A percentile compares a stretch with the other conserved stretches of the same genome.
These are phyloP conservation scores for Micronisus gabar DNA, from an alignment of 2,113 vertebrate genomes.

Conservation along the genomic window DNA sequence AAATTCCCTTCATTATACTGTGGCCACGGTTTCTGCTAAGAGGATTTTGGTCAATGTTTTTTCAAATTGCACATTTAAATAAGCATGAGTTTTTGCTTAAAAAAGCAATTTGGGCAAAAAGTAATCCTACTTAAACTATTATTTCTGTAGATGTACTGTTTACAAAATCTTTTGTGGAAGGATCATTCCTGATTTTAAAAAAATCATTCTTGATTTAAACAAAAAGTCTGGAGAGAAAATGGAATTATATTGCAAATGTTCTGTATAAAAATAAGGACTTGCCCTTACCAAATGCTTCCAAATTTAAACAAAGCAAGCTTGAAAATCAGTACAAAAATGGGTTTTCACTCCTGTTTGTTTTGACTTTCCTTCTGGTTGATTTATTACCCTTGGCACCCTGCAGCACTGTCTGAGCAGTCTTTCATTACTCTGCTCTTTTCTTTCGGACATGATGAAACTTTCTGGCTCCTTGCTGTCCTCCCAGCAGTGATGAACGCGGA, in stretches of 20 bases:
- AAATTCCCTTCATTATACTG: conserved; percentile 30
- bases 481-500: neutral
- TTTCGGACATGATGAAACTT: conserved; percentile 51
- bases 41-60: conserved; percentile 7
- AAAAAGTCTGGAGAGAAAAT: neutral
- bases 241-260: neutral
- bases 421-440: conserved; percentile 29
- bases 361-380: conserved; percentile 29
- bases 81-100: neutral
- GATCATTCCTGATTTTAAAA: neutral
- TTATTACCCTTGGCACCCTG: conserved; percentile 7
- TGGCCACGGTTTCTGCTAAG: neutral
- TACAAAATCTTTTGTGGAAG: neutral
- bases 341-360: conserved; percentile 24
- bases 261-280: neutral
- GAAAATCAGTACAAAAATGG: neutral
- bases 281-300: neutral
- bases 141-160: neutral
- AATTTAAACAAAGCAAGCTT: neutral
- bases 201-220: neutral
- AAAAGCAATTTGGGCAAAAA: neutral
- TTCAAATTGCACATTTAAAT: neutral
- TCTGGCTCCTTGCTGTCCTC: conserved; percentile 28
- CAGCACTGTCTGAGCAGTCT: neutral
- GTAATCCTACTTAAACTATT: neutral